Evolutionary conservation across 1,140 invertebrate genomes (phyloP).

Genomic region (Cyclargus thomasi): DNA sequence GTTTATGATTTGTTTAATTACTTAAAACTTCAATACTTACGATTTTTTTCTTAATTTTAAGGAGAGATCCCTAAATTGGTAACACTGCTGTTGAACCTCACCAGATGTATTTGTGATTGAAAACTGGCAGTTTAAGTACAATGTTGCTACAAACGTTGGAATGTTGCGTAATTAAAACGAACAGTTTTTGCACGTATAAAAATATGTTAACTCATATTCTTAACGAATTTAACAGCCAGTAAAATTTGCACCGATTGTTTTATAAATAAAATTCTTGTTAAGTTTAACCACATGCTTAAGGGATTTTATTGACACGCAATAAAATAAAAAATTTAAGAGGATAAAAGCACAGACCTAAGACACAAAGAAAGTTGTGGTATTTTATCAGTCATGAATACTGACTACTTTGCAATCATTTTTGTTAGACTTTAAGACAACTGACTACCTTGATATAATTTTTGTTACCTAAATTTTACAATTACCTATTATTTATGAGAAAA

Average conservation of each 20-base stretch:
- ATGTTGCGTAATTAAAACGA: constrained; percentile 67
- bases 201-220: neutral
- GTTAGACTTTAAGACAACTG: too few relatives aligned
- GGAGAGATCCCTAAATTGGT: neutral
- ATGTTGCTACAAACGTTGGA: constrained; percentile 52
- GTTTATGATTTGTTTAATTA: too few relatives aligned
- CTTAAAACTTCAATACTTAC: neutral
- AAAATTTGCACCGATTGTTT: neutral
- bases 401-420: too few relatives aligned
- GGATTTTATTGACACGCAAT: too few relatives aligned
- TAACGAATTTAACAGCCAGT: neutral
- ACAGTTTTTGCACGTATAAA: constrained; percentile 47
- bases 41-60: neutral
- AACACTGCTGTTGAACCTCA: constrained; percentile 7
- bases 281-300: neutral
- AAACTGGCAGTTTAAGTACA: constrained; percentile 34
- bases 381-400: too few relatives aligned
- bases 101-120: constrained; percentile 11
- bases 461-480: too few relatives aligned
- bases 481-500: too few relatives aligned
- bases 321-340: too few relatives aligned
- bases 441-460: too few relatives aligned
- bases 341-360: too few relatives aligned
- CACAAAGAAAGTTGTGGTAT: too few relatives aligned
- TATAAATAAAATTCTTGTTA: neutral